Conservation (phyloP, 2,888 invertebrate genomes). For the Galeruca laticollis region DNA sequence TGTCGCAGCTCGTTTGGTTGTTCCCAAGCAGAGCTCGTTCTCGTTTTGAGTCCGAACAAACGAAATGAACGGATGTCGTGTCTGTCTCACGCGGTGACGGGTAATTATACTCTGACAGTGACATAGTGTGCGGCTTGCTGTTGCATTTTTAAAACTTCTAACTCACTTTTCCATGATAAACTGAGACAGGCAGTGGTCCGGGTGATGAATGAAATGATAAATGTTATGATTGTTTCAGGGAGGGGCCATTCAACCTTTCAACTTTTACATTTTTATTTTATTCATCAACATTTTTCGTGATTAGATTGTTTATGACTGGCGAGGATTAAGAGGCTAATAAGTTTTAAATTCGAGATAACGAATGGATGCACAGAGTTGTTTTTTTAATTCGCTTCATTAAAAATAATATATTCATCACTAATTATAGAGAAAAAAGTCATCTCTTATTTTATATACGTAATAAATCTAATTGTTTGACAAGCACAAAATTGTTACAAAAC, state of each 20-base stretch:
- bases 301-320: background rate
- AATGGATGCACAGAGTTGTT: background rate
- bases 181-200: conserved; percentile 41
- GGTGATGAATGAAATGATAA: conserved; percentile 43
- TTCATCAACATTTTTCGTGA: conserved; percentile 2
- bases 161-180: conserved; percentile 48
- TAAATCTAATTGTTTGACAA: too few species aligned
- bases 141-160: conserved; percentile 63
- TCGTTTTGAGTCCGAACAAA: conserved; percentile 28
- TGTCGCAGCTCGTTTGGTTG: conserved; percentile 62
- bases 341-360: background rate
- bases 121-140: conserved; percentile 65
- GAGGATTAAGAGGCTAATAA: conserved; percentile 1
- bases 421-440: too few species aligned
- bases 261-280: conserved; percentile 21
- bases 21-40: conserved; percentile 57
- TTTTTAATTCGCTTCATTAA: background rate
- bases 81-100: conserved; percentile 65
- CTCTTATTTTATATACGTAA: too few species aligned
- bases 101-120: conserved; percentile 67
- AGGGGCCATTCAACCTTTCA: conserved; percentile 5
- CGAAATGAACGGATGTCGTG: conserved; percentile 62
- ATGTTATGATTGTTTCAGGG: conserved; percentile 38
- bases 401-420: too few species aligned
- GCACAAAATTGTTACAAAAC: too few species aligned